Evolutionary conservation across 2,888 invertebrate genomes (phyloP), one percentile per base, ranked within the genome.

Genomic region (Mystacides longicornis): DNA sequence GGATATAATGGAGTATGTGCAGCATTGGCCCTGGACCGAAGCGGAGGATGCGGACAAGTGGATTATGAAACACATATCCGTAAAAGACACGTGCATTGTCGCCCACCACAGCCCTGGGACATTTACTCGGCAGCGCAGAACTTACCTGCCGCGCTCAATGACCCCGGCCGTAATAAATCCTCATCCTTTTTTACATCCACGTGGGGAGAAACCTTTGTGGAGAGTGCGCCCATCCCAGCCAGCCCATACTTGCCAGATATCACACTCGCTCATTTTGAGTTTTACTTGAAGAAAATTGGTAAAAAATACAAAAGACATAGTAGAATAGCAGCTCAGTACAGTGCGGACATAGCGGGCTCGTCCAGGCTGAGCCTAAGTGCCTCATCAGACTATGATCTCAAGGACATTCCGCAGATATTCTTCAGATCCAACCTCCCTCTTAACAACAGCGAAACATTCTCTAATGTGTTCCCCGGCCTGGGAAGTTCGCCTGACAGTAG

Each of bases 171-270:
- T 67, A 89, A 94, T 62, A 97, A 94, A 72, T 89, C 91, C 70
- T 82, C 81, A 61, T 85, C 95, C 71, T 93, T 99, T 67, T 95
- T 99, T 67, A 95, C 95, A 0, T 93, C 93, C 71, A 94, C 94
- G 59, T 99, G 98, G 98, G 98, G 99, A 46, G 96, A 96, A 66
- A 80, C 83, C 57, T 99, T 99, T 72, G 82, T 93, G 19, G 95
- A 95, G 60, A 86, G 89, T 65, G 77, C 81, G 22, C 81, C 85
- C 47, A 82, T 95, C 64, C 81, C 85, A 37, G 83, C 86, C 62
- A 89, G 90, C 64, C 83, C 86, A 1, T 85, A 89, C 69, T 74
- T 96, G 63, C 92, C 92, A 42, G 87, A 91, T 65, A 86, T 97
- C 57, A 85, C 83, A 16, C 80, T 85, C 68, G 81, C 83, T 46